Evolutionary conservation across 2,888 invertebrate species (phyloP), one percentile per base, ranked within the genome.

Genomic region (Drosophila paramelanica): DNA sequence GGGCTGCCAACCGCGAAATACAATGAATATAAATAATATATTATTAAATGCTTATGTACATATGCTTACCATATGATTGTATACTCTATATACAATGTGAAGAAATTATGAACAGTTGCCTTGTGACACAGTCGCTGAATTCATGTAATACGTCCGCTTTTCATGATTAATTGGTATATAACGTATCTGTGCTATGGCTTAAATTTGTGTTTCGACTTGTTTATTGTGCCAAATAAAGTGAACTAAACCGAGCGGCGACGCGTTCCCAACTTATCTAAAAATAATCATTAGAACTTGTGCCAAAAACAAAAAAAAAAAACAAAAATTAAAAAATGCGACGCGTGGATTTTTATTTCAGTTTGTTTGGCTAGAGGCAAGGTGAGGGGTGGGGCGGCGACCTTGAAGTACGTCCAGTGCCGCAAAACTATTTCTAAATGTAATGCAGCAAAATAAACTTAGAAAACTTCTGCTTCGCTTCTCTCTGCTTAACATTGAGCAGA

Each of bases 261-360:
- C 61, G 68, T 69, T 76, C 59, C 71, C 75, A 85, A 66, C 66
- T 78, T 75, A 67, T 75, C 85, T 85, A 85, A 80, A 85, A 85
- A 85, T 85, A 85, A 73, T 47, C 49, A 77, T 78, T 74, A 85
- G 85, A 86, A 78, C 73, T 72, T 80, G 78, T 84, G 85, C 85
- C 90, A 89, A 89, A 81, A 80, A 64, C 17, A 23, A 47, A 52
- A 74, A 45, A 51, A 43, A 61, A 49, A 74, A 67, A 62, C 33
- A 70, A 59, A 65, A 57, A 53, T 43, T 7, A 52, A 67, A 62
- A 50, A 66, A 41, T 38, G 38, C 57, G 57, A 51, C 61, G 38
- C 14, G 27, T 43, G 17, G n/a, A 41, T 38, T 39, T 67, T 42
- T 56, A 8, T 59, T 73, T 66, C 8, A 39, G 14, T 14, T 39